Base-by-base conservation (phyloP, 2,888 invertebrate species). In the Lycaena phlaeas region DNA sequence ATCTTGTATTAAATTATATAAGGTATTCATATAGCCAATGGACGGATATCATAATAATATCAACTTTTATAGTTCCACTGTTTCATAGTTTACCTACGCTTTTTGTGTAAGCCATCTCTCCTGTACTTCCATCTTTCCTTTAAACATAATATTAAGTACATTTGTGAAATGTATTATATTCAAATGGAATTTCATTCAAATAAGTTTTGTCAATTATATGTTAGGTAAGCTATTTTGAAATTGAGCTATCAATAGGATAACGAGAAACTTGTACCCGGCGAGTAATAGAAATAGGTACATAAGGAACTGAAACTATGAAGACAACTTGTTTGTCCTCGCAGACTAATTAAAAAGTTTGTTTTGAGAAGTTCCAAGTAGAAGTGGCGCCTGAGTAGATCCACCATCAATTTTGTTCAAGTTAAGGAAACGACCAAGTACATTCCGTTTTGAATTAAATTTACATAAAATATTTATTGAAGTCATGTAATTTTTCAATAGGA, bases 341-440 rank as follows among this genome's bases (percentile, higher is more conserved):
- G 78, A 79, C 81, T 84, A 84, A 84, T 84, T 84, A 84, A 82
- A 82, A 82, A 82, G 81, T 84, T 84, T 82, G 78, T 76, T 74
- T 62, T 61, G 53, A 55, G 56, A 72, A 79, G 63, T 81, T 70
- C 59, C 51, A 61, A 61, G 64, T 51, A 61, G 68, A 70, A 74
- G 71, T 70, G 67, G 64, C 64, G 61, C 60, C 68, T 64, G 64
- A 72, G 71, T 69, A 62, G 55, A 64, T 61, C 59, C 56, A 57
- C 61, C 57, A 61, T 65, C 62, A 67, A 68, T 72, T 72, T 64
- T 64, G 62, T 34, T 34, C 18, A 22, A 34, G 22, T 34, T 63
- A 58, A 54, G 61, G 61, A 64, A 69, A 68, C 70, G 70, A 64
- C 73, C 22, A 5, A 22, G 22, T 68, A 64, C 37, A 40, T 37